Conservation (phyloP, 2,888 invertebrate species). For the Epistrophe eligans region DNA sequence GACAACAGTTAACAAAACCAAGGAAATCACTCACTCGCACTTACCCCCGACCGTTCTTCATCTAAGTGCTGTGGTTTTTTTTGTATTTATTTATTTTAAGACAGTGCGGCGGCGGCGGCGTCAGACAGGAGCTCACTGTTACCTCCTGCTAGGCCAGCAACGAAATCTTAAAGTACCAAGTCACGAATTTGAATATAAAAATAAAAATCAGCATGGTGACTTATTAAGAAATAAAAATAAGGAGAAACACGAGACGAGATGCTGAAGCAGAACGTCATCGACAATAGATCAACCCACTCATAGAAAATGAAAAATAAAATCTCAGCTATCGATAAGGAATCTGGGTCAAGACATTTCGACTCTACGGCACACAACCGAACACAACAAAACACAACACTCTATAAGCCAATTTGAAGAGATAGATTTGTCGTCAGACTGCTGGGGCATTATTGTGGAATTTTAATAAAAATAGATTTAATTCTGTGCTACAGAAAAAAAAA, state of each 20-base stretch:
- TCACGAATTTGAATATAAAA: slow-evolving; percentile 75
- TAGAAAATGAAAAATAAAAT: slow-evolving; percentile 68
- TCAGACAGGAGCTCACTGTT: slow-evolving; percentile 69
- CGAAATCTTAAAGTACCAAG: slow-evolving; percentile 68
- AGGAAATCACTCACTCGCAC: slow-evolving; percentile 58
- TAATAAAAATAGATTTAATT: slow-evolving; percentile 42
- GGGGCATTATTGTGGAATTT: slow-evolving; percentile 46
- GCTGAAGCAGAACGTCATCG: slow-evolving; percentile 59
- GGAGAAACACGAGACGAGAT: slow-evolving; percentile 50
- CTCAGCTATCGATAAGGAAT: slow-evolving; percentile 68
- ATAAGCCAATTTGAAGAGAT: slow-evolving; percentile 17
- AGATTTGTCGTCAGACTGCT: slow-evolving; percentile 47
- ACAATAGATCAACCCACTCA: slow-evolving; percentile 71
- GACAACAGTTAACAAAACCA: slow-evolving; percentile 33
- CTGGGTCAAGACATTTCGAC: slow-evolving; percentile 68
- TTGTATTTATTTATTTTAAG: slow-evolving; percentile 33
- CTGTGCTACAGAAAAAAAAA: background rate
- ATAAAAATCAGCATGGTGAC: slow-evolving; percentile 69
- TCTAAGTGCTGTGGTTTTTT: background rate
- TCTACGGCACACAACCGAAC: background rate
- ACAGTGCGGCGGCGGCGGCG: slow-evolving; percentile 20
- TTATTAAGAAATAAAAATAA: slow-evolving; percentile 72
- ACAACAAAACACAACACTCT: background rate
- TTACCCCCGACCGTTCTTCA: slow-evolving; percentile 10
- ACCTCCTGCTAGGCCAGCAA: slow-evolving; percentile 72